Conservation (phyloP, 1,140 invertebrate species). For the Nylanderia fulva region DNA sequence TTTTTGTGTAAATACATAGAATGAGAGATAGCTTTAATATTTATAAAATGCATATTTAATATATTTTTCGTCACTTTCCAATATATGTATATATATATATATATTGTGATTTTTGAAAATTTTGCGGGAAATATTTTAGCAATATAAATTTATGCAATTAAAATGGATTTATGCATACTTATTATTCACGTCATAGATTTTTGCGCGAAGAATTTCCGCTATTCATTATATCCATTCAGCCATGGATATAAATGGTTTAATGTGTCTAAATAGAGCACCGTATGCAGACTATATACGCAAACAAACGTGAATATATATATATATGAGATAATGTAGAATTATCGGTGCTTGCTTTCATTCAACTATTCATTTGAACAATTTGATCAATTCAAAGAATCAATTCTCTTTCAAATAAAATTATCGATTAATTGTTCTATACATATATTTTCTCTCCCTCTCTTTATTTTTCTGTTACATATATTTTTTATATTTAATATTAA, state of each 20-base stretch:
- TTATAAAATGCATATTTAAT: neutral
- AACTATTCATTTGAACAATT: neutral
- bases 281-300: neutral
- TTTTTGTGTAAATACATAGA: neutral
- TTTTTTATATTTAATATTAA: neutral
- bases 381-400: neutral
- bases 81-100: neutral
- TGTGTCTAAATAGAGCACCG: neutral
- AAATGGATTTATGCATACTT: constrained; percentile 19
- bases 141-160: neutral
- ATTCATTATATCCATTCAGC: constrained; percentile 6
- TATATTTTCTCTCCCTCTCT: too few species aligned
- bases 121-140: neutral
- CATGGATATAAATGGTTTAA: constrained; percentile 10
- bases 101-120: neutral
- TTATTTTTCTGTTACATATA: too few species aligned
- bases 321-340: neutral
- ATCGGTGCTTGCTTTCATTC: neutral
- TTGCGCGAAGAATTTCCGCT: neutral
- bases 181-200: neutral
- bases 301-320: neutral
- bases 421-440: too few species aligned
- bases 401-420: neutral
- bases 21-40: neutral
- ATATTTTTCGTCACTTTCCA: neutral